Conservation (phyloP, 2,113 vertebrate genomes). For the Labeo catla region DNA sequence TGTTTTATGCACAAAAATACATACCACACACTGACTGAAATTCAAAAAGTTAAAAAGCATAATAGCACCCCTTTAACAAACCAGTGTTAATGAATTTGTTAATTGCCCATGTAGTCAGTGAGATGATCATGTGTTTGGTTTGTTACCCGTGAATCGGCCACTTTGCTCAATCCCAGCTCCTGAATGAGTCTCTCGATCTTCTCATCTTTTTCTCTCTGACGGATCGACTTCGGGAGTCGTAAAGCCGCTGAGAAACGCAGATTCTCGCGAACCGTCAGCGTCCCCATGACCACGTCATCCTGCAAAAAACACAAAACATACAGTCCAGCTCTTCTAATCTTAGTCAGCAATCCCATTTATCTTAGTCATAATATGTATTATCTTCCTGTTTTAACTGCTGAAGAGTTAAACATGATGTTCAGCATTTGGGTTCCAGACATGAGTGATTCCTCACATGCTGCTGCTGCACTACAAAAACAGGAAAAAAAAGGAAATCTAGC, state of each 20-base stretch:
- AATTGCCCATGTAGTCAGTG: neutral
- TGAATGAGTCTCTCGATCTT: slow-evolving; percentile 77
- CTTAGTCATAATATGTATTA: neutral
- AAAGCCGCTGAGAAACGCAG: slow-evolving; percentile 85
- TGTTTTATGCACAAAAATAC: no score
- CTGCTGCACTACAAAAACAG: neutral
- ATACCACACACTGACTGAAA: no score
- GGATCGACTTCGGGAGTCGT: slow-evolving; percentile 78
- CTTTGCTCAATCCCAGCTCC: slow-evolving; percentile 82
- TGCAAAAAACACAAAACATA: slow-evolving; percentile 46
- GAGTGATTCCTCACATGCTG: neutral
- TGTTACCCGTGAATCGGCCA: slow-evolving; percentile 84
- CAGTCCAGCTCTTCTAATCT: neutral
- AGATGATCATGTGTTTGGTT: no score
- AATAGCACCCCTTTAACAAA: no score
- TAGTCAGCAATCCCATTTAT: neutral
- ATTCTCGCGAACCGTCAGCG: slow-evolving; percentile 85
- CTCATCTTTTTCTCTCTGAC: slow-evolving; percentile 74
- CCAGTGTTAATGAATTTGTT: no score
- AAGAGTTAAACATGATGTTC: neutral
- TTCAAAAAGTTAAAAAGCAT: no score
- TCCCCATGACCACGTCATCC: slow-evolving; percentile 90
- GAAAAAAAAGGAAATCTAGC: neutral
- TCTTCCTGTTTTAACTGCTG: neutral
- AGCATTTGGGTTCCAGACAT: neutral